These are phyloP conservation scores for Recurvirostra avosetta DNA, from an alignment of 2,113 vertebrate genomes.

Conservation along the genomic window DNA sequence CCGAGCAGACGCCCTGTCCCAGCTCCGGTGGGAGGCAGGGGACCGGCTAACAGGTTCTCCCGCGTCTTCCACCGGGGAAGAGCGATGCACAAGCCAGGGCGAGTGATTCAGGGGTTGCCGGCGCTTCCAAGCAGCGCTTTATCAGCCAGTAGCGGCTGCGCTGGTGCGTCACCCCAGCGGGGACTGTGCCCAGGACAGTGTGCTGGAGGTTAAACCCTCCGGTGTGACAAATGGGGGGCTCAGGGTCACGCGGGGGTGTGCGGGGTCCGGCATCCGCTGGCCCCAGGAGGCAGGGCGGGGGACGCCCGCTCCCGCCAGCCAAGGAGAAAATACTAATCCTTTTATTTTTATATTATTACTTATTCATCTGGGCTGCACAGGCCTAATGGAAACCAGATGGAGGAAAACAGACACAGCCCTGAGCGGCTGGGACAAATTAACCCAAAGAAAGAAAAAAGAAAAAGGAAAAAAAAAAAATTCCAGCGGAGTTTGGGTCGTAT, in stretches of 20 bases:
- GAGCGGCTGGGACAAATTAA: conserved; percentile 89
- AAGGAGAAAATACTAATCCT: conserved; percentile 74
- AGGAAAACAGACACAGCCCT: conserved; percentile 82
- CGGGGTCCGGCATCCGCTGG: background rate
- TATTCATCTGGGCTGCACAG: conserved; percentile 80
- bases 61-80: background rate
- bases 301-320: background rate
- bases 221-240: background rate
- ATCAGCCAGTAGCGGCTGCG: accelerated
- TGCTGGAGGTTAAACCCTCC: background rate
- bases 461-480: conserved; percentile 74
- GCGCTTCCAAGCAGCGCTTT: background rate
- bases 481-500: conserved; percentile 59
- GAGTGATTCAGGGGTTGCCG: background rate
- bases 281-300: background rate
- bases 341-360: conserved; percentile 74
- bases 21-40: background rate
- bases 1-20: no score
- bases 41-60: background rate
- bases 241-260: background rate
- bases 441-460: conserved; percentile 54
- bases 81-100: accelerated
- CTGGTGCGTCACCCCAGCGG: background rate
- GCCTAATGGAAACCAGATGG: conserved; percentile 89
- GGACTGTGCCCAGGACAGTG: background rate